These are phyloP conservation scores for Piprites chloris DNA, from an alignment of 2,113 vertebrate genomes.

Conservation along the genomic window DNA sequence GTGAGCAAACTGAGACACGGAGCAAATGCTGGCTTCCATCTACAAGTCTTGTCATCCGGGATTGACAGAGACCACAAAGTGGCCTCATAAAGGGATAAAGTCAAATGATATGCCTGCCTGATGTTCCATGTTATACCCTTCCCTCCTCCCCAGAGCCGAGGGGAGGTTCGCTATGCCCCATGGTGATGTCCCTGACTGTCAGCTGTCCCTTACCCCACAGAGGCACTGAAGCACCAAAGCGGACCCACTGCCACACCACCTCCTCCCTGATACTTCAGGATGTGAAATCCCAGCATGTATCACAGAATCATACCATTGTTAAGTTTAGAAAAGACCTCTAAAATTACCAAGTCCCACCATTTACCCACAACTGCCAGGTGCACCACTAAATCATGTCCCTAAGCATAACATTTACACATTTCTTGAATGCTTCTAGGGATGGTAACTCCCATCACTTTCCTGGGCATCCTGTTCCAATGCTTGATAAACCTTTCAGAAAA, in stretches of 20 bases:
- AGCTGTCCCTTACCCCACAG: background rate
- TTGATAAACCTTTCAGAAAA: background rate
- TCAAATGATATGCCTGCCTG: background rate
- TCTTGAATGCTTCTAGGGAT: background rate
- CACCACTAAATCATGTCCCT: background rate
- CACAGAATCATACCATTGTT: background rate
- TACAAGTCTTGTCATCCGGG: background rate
- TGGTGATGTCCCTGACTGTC: background rate
- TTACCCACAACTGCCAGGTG: background rate
- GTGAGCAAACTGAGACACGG: background rate
- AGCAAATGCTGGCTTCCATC: conserved; percentile 55
- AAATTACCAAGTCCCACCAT: background rate
- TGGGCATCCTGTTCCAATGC: background rate
- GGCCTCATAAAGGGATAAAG: conserved; percentile 5
- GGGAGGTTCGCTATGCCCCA: rapidly evolving
- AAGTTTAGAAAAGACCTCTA: background rate
- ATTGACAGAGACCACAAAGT: conserved; percentile 19
- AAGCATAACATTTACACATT: background rate
- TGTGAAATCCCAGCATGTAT: rapidly evolving
- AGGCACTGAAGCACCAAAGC: background rate
- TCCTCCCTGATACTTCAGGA: background rate
- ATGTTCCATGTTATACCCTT: background rate
- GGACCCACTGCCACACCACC: background rate
- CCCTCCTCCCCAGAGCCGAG: background rate
- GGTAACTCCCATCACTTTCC: background rate